Conservation (phyloP, 2,888 invertebrate genomes). For the Chrysolina americana region DNA sequence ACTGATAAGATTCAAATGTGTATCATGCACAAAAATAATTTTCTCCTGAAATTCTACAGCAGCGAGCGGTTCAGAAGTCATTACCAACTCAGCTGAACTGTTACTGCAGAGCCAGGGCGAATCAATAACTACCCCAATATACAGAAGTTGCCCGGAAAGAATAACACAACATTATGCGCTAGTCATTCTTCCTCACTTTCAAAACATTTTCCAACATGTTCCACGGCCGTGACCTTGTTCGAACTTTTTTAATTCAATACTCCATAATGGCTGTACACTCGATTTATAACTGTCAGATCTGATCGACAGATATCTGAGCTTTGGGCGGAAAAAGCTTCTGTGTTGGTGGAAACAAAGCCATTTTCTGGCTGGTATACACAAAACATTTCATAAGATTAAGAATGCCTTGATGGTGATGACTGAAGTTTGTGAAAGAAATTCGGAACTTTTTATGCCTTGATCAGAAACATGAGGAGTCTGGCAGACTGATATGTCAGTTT, state of each 20-base stretch:
- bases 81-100: too few species aligned
- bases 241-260: constrained; percentile 8
- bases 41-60: neutral
- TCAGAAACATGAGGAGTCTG: neutral
- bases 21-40: neutral
- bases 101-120: constrained; percentile 6
- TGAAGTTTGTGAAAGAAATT: neutral
- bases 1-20: neutral
- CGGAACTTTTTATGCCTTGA: neutral
- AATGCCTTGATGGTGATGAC: neutral
- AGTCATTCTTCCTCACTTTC: constrained; percentile 3
- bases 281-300: constrained; percentile 19
- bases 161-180: constrained; percentile 5
- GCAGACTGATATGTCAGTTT: too few species aligned
- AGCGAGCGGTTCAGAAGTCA: too few species aligned
- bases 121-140: constrained; percentile 10
- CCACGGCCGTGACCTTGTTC: constrained; percentile 1
- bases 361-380: neutral
- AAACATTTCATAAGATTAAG: neutral
- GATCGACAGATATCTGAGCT: constrained; percentile 8
- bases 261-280: neutral
- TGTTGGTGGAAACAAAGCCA: constrained; percentile 5
- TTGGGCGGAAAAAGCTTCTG: constrained; percentile 1
- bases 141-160: neutral
- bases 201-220: constrained; percentile 1